These are phyloP conservation scores for Salticus scenicus DNA, from an alignment of 2,888 invertebrate genomes.

Conservation along the genomic window DNA sequence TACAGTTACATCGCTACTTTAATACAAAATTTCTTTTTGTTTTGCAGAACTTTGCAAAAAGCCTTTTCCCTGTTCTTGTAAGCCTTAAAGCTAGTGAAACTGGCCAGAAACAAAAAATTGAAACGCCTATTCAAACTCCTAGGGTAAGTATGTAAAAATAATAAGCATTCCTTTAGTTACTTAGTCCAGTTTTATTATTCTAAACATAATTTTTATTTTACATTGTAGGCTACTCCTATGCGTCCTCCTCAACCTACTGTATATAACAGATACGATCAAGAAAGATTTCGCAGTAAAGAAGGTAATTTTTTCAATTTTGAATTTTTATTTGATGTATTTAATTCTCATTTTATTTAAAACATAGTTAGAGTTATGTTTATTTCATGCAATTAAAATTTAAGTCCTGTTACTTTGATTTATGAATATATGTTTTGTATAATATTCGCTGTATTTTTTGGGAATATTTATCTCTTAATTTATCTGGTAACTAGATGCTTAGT, in stretches of 20 bases:
- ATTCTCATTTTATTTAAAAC: no score
- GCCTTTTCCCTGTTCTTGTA: constrained; percentile 91
- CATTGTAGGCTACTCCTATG: constrained; percentile 78
- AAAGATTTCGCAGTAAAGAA: constrained; percentile 93
- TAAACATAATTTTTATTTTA: background rate
- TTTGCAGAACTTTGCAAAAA: constrained; percentile 89
- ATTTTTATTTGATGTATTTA: background rate
- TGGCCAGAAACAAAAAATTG: constrained; percentile 78
- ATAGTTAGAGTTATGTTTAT: no score
- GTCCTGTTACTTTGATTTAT: no score
- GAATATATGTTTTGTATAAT: no score
- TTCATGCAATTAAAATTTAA: background rate
- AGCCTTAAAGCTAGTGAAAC: constrained; percentile 95
- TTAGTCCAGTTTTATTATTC: background rate
- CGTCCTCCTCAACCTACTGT: constrained; percentile 82
- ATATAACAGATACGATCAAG: constrained; percentile 99
- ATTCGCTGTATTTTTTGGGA: no score
- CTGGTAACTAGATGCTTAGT: no score
- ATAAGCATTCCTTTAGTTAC: background rate
- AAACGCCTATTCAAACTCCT: constrained; percentile 65
- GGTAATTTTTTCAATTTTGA: constrained; percentile 78
- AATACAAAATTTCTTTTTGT: constrained; percentile 15
- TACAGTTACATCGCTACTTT: no score
- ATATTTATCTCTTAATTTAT: no score
- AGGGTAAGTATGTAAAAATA: constrained; percentile 50